phyloP scores from a whole-genome alignment of 2,113 vertebrate species.

The Charadrius vociferus region DNA sequence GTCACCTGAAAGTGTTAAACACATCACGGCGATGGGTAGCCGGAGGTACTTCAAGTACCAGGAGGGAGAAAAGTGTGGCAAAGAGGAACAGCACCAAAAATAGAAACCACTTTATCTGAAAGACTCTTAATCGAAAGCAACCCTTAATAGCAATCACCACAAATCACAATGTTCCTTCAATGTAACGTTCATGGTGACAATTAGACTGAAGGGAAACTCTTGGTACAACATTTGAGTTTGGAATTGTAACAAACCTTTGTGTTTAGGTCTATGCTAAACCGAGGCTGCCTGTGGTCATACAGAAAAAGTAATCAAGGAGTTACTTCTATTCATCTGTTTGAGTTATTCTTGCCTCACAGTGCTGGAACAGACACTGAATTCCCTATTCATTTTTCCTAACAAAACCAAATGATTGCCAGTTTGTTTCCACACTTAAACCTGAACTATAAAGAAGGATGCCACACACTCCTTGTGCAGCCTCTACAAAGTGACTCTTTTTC shows the following conservation, averaged over 20 bases:
- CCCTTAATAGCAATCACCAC: neutral
- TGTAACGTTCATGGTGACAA: neutral
- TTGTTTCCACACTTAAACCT: neutral
- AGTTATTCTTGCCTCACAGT: neutral
- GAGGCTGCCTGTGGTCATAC: neutral
- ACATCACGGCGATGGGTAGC: fast-evolving
- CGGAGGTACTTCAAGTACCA: neutral
- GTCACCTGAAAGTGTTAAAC: neutral
- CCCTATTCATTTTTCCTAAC: neutral
- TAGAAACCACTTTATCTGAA: neutral
- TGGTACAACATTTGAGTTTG: neutral
- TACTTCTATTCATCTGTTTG: neutral
- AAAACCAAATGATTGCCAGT: neutral
- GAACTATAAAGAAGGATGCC: neutral
- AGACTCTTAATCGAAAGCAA: neutral
- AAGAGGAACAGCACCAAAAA: neutral
- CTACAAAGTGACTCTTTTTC: neutral
- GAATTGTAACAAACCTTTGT: neutral
- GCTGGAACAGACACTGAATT: neutral
- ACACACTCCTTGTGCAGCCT: neutral
- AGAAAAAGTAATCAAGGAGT: neutral
- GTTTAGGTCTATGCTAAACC: neutral
- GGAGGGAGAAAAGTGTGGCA: neutral
- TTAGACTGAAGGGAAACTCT: neutral
- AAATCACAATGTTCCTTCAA: neutral